Evolutionary conservation across 2,888 invertebrate genomes (phyloP).

Genomic region (Dicyrtomina minuta): DNA sequence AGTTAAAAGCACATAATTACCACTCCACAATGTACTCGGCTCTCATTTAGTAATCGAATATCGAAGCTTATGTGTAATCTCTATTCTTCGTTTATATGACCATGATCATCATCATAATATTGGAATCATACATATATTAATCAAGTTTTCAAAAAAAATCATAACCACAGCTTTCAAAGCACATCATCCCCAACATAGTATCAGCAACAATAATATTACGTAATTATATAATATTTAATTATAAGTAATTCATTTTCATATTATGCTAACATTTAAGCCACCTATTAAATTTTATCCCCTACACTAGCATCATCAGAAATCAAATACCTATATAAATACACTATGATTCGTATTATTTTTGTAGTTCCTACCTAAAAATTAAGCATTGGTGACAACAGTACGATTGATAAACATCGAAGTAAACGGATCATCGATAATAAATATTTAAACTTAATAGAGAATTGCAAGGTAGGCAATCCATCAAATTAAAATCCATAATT

Average conservation of each 20-base stretch:
- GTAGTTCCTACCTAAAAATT: neutral
- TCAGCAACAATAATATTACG: neutral
- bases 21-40: no score
- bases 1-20: neutral
- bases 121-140: slow-evolving; percentile 21
- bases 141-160: slow-evolving; percentile 1
- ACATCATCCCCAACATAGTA: neutral
- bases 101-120: slow-evolving; percentile 1
- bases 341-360: neutral
- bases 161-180: neutral
- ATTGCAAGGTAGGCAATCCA: no score
- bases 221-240: neutral
- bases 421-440: no score
- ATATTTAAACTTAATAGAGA: no score
- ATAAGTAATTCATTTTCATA: neutral
- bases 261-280: neutral
- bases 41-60: no score
- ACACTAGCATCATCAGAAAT: neutral
- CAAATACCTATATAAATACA: neutral
- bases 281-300: no score
- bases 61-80: neutral
- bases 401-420: neutral
- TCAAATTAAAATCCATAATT: no score
- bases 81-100: neutral
- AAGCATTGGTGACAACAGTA: neutral